Evolutionary conservation across 2,797 vertebrate species (phyloP), one percentile per base, ranked within the genome.

Genomic region (Muscicapa striata): DNA sequence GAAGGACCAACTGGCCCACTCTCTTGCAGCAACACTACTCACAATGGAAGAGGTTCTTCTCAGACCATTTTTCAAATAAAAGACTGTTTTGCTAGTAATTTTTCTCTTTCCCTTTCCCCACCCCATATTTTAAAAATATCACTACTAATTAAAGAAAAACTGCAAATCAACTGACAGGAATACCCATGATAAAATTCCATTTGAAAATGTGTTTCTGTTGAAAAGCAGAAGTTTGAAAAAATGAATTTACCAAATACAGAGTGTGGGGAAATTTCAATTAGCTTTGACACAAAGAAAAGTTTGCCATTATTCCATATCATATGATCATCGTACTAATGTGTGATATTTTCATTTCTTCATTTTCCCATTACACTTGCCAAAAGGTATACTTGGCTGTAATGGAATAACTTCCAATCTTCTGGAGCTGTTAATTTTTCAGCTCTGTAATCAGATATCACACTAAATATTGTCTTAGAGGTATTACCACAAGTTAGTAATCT

Each of bases 1-100:
- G 15, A n/a, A 64, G 1, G 6, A 46, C 43, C 36, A 74, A 13
- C 6, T 5, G 3, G 7, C 15, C 1, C 1, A 9, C 6, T 46
- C 3, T 30, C 57, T 40, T 40, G 10, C 5, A 84, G 8, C 6
- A 41, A 16, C 8, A 62, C 1, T 5, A 24, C 4, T 64, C 26
- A 27, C 1, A 5, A 30, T 16, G 18, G 15, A 64, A 62, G 10
- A 66, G 8, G 3, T 3, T 75, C 14, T 64, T 64, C 29, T 40
- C n/a, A 75, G n/a, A 75, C 15, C 16, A 48, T 3, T 76, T 94
- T 38, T 38, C 27, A 66, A 69, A 41, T 32, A 34, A 69, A 74
- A 5, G 6, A 45, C 4, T 61, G 2, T 13, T 63, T 46, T 62
- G 7, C 8, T 45, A 41, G 15, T 16, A 82, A 26, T 7, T 46